These are phyloP conservation scores for Idaea straminata DNA, from an alignment of 2,888 invertebrate genomes.

Conservation along the genomic window DNA sequence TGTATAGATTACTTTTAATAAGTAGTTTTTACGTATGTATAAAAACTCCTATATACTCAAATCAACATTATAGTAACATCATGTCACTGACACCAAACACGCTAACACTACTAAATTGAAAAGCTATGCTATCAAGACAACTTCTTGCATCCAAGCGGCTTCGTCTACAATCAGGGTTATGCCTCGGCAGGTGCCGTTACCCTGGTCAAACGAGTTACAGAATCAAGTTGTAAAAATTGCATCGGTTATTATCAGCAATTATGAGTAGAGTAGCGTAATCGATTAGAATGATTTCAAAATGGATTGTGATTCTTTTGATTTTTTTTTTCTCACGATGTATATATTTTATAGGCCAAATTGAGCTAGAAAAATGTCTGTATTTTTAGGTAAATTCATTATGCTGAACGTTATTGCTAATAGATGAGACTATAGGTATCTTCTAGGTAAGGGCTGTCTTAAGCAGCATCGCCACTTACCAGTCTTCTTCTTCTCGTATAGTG, in stretches of 20 bases:
- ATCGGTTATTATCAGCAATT: constrained; percentile 30
- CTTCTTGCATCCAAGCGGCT: neutral
- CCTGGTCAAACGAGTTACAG: constrained; percentile 44
- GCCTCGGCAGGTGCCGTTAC: constrained; percentile 43
- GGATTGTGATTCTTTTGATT: neutral
- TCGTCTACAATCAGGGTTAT: constrained; percentile 1
- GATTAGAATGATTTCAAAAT: neutral
- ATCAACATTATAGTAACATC: constrained; percentile 33
- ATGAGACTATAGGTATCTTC: too few relatives aligned
- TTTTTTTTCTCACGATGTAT: neutral
- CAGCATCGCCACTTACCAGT: too few relatives aligned
- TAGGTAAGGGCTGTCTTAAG: too few relatives aligned
- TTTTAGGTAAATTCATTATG: too few relatives aligned
- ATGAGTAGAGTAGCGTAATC: neutral
- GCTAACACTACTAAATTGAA: constrained; percentile 17
- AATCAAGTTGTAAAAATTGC: constrained; percentile 39
- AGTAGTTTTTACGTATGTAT: neutral
- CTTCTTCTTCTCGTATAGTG: too few relatives aligned
- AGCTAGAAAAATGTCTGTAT: too few relatives aligned
- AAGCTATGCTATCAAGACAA: neutral
- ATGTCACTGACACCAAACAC: constrained; percentile 40
- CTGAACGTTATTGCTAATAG: too few relatives aligned
- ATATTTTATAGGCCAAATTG: neutral
- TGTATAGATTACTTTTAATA: too few relatives aligned
- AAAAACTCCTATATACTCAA: constrained; percentile 35